A percentile compares a stretch with the other conserved stretches of the same genome.
Evolutionary conservation across 2,113 vertebrate species (phyloP).

Genomic region (Nothoprocta pentlandii): DNA sequence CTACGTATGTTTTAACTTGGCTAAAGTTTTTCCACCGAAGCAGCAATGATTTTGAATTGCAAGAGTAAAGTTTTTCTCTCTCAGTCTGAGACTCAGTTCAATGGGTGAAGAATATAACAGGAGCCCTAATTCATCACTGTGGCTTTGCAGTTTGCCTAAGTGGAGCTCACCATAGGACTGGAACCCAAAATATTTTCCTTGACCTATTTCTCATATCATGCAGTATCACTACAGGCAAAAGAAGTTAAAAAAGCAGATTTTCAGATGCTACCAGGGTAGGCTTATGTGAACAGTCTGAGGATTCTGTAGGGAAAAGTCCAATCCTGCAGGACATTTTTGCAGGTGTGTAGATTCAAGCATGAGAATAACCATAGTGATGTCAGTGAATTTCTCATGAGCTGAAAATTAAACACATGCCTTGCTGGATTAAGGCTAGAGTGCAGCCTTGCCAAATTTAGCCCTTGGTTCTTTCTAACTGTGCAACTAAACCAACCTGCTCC

Average conservation of each 20-base stretch:
- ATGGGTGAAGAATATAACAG: background rate
- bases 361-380: conserved; percentile 27
- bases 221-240: conserved; percentile 15
- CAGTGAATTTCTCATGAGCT: background rate
- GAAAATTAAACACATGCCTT: conserved; percentile 32
- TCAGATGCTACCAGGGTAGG: conserved; percentile 34
- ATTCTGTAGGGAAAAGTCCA: conserved; percentile 22
- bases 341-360: conserved; percentile 24
- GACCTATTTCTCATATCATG: background rate
- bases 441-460: background rate
- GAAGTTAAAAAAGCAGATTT: conserved; percentile 52
- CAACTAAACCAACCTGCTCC: background rate
- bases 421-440: conserved; percentile 10
- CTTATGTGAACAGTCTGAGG: conserved; percentile 5
- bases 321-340: background rate
- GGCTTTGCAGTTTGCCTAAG: background rate
- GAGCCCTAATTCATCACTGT: background rate
- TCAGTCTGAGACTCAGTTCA: background rate
- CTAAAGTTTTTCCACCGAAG: background rate
- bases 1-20: fast-evolving
- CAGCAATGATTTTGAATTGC: background rate
- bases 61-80: background rate
- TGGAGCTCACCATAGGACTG: background rate
- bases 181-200: background rate
- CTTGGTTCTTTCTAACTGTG: conserved; percentile 23